Conservation (phyloP, 2,888 invertebrate species). For the Neoaliturus tenellus region DNA sequence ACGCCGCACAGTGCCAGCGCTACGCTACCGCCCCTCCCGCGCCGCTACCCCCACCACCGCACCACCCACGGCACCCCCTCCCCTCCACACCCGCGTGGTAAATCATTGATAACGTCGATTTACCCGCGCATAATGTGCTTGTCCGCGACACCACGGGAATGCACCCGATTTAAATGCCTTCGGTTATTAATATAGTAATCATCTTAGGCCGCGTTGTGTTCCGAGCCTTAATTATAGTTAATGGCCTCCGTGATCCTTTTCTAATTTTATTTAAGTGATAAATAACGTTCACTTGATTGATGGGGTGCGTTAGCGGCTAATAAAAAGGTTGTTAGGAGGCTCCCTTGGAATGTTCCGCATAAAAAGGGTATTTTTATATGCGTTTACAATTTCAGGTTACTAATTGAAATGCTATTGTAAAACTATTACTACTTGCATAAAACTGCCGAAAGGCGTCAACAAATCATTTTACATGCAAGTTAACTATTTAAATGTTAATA, state of each 20-base stretch:
- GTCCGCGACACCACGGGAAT: not conserved
- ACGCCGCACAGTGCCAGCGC: not conserved
- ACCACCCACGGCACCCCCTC: not conserved
- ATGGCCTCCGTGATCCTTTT: not conserved
- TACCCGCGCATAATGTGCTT: slow-evolving; percentile 25
- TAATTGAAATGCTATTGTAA: no score
- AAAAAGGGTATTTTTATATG: no score
- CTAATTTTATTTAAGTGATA: slow-evolving; percentile 1
- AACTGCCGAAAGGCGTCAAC: no score
- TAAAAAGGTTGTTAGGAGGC: not conserved
- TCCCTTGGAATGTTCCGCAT: no score
- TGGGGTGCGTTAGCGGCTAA: not conserved
- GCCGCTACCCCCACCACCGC: not conserved
- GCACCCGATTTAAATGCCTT: slow-evolving; percentile 9
- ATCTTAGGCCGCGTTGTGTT: not conserved
- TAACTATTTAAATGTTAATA: no score
- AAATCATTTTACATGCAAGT: no score
- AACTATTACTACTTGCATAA: no score
- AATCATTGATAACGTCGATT: slow-evolving; percentile 27
- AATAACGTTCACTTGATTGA: not conserved
- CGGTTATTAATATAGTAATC: slow-evolving; percentile 23
- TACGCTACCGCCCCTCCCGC: not conserved
- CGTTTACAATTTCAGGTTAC: no score
- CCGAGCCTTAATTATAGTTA: no score
- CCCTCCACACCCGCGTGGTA: not conserved